Conservation (phyloP, 2,888 invertebrate species). For the Lymantria dispar region DNA sequence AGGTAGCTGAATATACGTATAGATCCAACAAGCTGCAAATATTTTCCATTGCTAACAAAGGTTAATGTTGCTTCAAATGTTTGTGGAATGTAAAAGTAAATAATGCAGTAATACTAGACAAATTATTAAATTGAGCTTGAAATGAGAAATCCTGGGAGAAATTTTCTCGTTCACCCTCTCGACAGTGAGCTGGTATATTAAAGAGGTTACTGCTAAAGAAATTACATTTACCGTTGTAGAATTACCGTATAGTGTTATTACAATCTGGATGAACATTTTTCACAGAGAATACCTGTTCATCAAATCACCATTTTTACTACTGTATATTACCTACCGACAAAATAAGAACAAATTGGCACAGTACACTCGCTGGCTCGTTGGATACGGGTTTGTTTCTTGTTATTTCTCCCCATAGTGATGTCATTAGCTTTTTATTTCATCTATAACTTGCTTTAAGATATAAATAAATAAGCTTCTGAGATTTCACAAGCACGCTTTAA, state of each 20-base stretch:
- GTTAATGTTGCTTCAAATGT: constrained; percentile 10
- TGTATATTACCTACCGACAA: too few species aligned
- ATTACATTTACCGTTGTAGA: constrained; percentile 58
- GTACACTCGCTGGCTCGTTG: too few species aligned
- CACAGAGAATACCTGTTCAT: too few species aligned
- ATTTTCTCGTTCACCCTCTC: constrained; percentile 39
- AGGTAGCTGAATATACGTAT: too few species aligned
- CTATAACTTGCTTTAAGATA: too few species aligned
- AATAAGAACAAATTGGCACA: too few species aligned
- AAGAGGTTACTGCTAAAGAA: constrained; percentile 69
- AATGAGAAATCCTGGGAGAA: constrained; percentile 65
- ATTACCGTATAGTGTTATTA: constrained; percentile 47
- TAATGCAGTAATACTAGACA: constrained; percentile 43
- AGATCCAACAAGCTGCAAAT: background rate
- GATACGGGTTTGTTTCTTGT: too few species aligned
- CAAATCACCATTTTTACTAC: too few species aligned
- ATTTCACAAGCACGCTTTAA: too few species aligned
- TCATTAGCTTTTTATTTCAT: too few species aligned
- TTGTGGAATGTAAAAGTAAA: constrained; percentile 29
- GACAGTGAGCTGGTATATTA: constrained; percentile 47
- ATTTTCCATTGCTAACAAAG: constrained; percentile 3
- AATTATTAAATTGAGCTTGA: constrained; percentile 72
- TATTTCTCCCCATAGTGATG: too few species aligned
- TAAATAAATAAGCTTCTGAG: too few species aligned
- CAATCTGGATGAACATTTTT: constrained; percentile 31